A percentile compares a stretch with the other conserved stretches of the same genome.
Evolutionary conservation across 2,797 vertebrate genomes (phyloP).

Genomic region (Pygocentrus nattereri): DNA sequence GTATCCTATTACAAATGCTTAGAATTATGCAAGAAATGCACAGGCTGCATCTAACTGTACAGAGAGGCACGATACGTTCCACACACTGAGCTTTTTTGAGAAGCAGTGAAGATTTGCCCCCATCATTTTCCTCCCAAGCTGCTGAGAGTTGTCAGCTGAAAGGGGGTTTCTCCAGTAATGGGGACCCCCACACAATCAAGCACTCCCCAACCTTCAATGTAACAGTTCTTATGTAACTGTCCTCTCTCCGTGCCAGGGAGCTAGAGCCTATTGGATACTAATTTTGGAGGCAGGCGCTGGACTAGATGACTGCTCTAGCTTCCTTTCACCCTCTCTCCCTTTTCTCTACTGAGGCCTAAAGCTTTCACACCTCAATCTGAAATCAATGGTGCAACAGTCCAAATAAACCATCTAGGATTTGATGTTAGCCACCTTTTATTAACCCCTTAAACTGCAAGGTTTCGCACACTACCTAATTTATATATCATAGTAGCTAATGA

Average conservation of each 20-base stretch:
- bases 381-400: neutral
- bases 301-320: neutral
- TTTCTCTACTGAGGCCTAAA: conserved; percentile 14
- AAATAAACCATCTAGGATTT: neutral
- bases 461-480: neutral
- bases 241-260: conserved; percentile 65
- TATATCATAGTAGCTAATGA: too few species aligned
- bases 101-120: neutral
- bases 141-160: conserved; percentile 12
- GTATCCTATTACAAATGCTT: neutral
- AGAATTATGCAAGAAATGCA: neutral
- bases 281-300: conserved; percentile 53
- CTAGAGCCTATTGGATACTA: conserved; percentile 59
- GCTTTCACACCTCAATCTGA: neutral
- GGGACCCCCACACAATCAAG: conserved; percentile 14
- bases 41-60: neutral
- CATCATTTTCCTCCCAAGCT: conserved; percentile 6
- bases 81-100: neutral
- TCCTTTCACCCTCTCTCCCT: neutral
- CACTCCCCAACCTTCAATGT: conserved; percentile 7
- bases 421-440: neutral
- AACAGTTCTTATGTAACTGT: conserved; percentile 72
- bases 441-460: neutral
- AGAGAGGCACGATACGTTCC: neutral
- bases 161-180: conserved; percentile 37